Percentiles rank a stretch among this genome's conserved stretches.
phyloP scores from a whole-genome alignment of 1,140 invertebrate species.

The Drosophila chauvacae region DNA sequence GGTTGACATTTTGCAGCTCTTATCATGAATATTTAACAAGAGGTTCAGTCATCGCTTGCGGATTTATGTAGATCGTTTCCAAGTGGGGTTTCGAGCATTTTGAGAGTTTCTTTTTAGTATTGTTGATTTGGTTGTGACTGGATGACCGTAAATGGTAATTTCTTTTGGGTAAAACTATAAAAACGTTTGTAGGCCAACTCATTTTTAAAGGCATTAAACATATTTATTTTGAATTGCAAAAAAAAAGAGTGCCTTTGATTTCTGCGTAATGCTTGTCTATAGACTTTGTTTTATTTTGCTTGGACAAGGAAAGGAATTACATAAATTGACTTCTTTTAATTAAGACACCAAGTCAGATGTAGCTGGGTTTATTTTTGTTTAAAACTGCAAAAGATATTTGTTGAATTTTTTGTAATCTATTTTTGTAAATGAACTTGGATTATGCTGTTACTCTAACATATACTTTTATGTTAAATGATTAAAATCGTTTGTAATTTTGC shows the following conservation, averaged over 20 bases:
- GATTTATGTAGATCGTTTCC: too few relatives aligned
- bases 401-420: background rate
- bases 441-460: constrained; percentile 1
- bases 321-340: constrained; percentile 14
- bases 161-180: too few relatives aligned
- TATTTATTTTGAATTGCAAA: background rate
- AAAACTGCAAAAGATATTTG: background rate
- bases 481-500: constrained; percentile 66
- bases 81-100: too few relatives aligned
- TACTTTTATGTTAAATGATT: constrained; percentile 5
- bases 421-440: constrained; percentile 5
- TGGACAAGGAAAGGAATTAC: background rate
- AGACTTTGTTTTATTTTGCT: background rate
- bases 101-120: too few relatives aligned
- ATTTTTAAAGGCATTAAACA: background rate
- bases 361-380: background rate
- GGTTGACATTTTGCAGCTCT: too few relatives aligned
- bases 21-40: too few relatives aligned
- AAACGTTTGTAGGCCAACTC: background rate
- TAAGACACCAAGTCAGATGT: constrained; percentile 18
- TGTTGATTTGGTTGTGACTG: too few relatives aligned
- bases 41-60: too few relatives aligned
- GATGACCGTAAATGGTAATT: too few relatives aligned
- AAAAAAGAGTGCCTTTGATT: background rate
- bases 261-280: background rate